Base-by-base conservation (phyloP, 2,113 vertebrate genomes). In the Cyanoramphus novaezelandiae region DNA sequence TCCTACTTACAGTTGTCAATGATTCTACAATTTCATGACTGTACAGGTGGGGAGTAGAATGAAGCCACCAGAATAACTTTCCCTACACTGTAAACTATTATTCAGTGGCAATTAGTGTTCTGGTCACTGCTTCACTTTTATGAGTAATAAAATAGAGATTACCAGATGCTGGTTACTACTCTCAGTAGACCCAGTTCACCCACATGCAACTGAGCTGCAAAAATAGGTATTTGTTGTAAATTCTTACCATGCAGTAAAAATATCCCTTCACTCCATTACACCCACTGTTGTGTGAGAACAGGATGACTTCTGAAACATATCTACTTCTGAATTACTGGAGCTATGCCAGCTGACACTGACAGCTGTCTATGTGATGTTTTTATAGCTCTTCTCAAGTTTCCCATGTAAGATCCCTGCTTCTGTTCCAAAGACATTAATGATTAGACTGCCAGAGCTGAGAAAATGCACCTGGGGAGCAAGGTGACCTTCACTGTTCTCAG, bases 391-490 rank as follows among this genome's bases (percentile, higher is more conserved):
- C 91, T 91, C 63, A 77, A 85, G 82, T 91, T 95, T 82, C 67
- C 57, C 1, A 0, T 79, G 39, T 93, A 89, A 96, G 86, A 93
- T 86, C 77, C n/a, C 44, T 90, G 39, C 69, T 65, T 95, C 88
- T 94, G 35, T 87, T 95, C 86, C 81, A 93, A 87, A 95, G 91
- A 92, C 77, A 86, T 95, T 92, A 96, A 94, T 94, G 91, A 94
- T 96, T 92, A 96, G 86, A 62, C 72, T 96, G 91, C 91, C 88
- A 92, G 96, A 92, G 74, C 70, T 85, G 35, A 96, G 88, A 92
- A 96, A 95, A 95, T 84, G 86, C 74, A 95, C 91, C 81, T 85
- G 67, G 62, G 1, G 9, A 94, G 86, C 81, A 95, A 95, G 96
- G 96, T 96, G 95, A 96, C 92, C 95, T 92, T 93, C 0, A 0